Base-by-base conservation (phyloP, 2,113 vertebrate species). In the Barbus barbus region DNA sequence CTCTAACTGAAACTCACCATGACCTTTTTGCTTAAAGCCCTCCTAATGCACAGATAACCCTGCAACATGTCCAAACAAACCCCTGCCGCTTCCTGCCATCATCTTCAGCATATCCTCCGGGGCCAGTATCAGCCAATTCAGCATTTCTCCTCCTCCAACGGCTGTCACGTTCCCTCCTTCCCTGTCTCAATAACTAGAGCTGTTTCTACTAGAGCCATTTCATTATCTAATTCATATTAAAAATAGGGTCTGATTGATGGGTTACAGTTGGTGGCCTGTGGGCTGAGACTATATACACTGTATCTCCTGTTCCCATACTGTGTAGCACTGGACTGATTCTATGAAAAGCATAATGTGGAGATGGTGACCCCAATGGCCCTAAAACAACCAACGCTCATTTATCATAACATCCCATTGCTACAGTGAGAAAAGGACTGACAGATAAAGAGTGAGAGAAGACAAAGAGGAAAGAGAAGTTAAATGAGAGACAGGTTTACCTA, bases 301-400 rank as follows among this genome's bases (percentile, higher is more conserved):
- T 33, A 65, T 22, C 18, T 74, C 22, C 58, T 46, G 5, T 72
- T 75, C 20, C 36, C 38, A 78, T 46, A 38, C 12, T 28, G 63
- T 9, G 63, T 26, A 26, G 9, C 9, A 18, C 61, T 38, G 14
- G 5, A 18, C 48, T 31, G 13, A 46, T 41, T 79, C 2, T 11
- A 76, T 53, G 26, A 76, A 20, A 28, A 53, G 31, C 11, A 78
- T 81, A 85, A 89, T 89, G 89, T 90, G 83, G 78, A 75, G 65
- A 81, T 13, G 78, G 86, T 73, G 61, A 87, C 86, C 86, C 87
- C 86, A 79, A 84, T 90, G 89, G 91, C 88, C 91, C 88, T 92
- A 91, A 91, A 81, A 86, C 89, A 89, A 22, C 88, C 87, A 81
- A 75, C 83, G 84, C 87, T 83, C 86, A 90, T 88, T 88, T 87